phyloP scores from a whole-genome alignment of 2,888 invertebrate genomes.

The Caenorhabditis sinica region DNA sequence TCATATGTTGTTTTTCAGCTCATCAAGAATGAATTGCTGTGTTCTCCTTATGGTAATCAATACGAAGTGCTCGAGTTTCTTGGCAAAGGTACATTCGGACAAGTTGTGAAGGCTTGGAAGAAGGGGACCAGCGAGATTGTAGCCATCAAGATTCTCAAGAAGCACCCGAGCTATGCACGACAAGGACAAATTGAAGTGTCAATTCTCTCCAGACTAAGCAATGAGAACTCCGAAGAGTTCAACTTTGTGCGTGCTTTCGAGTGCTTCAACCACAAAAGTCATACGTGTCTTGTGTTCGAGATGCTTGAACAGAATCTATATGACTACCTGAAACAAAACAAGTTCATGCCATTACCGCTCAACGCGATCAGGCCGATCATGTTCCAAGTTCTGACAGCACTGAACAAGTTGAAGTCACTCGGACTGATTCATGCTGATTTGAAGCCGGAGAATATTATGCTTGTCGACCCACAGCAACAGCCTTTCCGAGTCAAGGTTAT shows the following conservation, averaged over 20 bases:
- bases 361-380: constrained; percentile 99
- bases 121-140: constrained; percentile 99
- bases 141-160: constrained; percentile 99
- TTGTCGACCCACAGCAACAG: constrained; percentile 97
- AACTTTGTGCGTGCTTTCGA: constrained; percentile 99
- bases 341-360: constrained; percentile 98
- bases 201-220: constrained; percentile 87
- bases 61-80: constrained; percentile 90
- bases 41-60: constrained; percentile 82
- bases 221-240: constrained; percentile 99
- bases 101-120: constrained; percentile 99
- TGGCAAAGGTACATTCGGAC: constrained; percentile 98
- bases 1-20: constrained; percentile 74
- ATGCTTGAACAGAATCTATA: constrained; percentile 99
- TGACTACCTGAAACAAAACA: constrained; percentile 99
- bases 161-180: constrained; percentile 99
- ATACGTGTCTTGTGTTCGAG: constrained; percentile 95
- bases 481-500: constrained; percentile 99
- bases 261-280: constrained; percentile 97
- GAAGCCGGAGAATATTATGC: constrained; percentile 99
- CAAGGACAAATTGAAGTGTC: constrained; percentile 97
- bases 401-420: constrained; percentile 92
- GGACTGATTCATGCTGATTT: constrained; percentile 99
- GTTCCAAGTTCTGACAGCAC: constrained; percentile 88
- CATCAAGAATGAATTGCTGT: constrained; percentile 83